phyloP scores from a whole-genome alignment of 2,888 invertebrate species.

The Melieria crassipennis region DNA sequence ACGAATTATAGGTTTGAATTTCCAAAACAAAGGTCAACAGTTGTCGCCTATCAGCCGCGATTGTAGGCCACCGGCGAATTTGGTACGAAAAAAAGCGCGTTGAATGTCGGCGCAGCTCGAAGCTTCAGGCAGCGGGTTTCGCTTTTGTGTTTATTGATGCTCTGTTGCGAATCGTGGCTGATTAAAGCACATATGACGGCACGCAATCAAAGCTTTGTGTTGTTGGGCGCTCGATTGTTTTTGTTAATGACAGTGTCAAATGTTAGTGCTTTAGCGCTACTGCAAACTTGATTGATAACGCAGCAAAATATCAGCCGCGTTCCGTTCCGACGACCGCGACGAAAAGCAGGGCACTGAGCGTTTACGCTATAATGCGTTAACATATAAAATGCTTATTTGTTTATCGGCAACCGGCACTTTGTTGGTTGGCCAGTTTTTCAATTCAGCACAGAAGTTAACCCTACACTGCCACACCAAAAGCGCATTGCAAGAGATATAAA shows the following conservation, averaged over 20 bases:
- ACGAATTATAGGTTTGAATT: background rate
- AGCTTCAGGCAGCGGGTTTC: background rate
- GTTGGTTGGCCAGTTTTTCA: too few relatives aligned
- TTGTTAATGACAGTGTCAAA: background rate
- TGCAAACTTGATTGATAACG: too few relatives aligned
- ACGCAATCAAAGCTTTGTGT: background rate
- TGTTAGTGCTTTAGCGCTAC: too few relatives aligned
- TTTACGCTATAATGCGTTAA: too few relatives aligned
- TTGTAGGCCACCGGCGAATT: background rate
- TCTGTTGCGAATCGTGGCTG: background rate
- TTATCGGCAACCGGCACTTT: too few relatives aligned
- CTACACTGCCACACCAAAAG: too few relatives aligned
- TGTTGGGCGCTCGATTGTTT: background rate
- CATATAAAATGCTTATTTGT: too few relatives aligned
- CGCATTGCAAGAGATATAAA: too few relatives aligned
- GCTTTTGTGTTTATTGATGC: background rate
- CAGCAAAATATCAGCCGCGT: too few relatives aligned
- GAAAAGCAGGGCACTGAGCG: background rate
- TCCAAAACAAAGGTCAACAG: background rate
- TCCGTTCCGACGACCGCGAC: background rate
- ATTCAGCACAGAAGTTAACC: too few relatives aligned
- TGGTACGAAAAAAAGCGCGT: background rate
- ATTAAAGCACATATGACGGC: slow-evolving; percentile 6
- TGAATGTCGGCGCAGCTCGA: background rate
- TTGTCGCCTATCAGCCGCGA: background rate